Evolutionary conservation across 2,888 invertebrate genomes (phyloP).

Genomic region (Philereme vetulata): DNA sequence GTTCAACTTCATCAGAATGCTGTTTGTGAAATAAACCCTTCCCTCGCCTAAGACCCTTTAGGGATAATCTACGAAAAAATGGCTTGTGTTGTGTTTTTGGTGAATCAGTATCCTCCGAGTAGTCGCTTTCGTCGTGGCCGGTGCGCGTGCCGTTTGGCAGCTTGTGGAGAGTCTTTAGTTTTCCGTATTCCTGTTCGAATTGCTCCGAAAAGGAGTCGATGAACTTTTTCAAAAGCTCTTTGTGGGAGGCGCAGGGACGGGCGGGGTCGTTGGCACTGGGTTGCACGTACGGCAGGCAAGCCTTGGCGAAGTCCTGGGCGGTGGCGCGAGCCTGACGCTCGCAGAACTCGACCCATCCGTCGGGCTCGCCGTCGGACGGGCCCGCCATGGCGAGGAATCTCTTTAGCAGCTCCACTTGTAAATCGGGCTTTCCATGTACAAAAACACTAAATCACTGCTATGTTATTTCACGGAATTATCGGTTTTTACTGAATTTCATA

Average conservation of each 20-base stretch:
- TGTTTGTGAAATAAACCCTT: constrained; percentile 95
- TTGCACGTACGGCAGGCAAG: constrained; percentile 91
- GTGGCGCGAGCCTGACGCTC: constrained; percentile 93
- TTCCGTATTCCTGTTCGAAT: constrained; percentile 90
- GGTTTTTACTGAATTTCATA: constrained; percentile 51
- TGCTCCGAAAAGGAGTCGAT: constrained; percentile 93
- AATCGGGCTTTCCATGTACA: constrained; percentile 49
- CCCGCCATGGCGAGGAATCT: constrained; percentile 80
- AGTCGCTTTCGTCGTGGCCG: constrained; percentile 85
- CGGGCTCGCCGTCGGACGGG: constrained; percentile 85
- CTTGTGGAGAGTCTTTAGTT: constrained; percentile 73
- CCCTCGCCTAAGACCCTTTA: constrained; percentile 92
- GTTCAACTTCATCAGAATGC: constrained; percentile 93
- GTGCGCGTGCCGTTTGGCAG: constrained; percentile 76
- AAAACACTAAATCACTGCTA: constrained; percentile 48
- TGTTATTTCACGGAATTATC: constrained; percentile 43
- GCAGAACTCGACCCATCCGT: constrained; percentile 93
- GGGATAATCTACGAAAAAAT: constrained; percentile 93
- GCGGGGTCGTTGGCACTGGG: constrained; percentile 86
- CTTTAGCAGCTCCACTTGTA: constrained; percentile 81
- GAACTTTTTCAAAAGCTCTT: constrained; percentile 92
- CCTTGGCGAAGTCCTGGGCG: constrained; percentile 94
- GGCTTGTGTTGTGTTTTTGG: constrained; percentile 92
- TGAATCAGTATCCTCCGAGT: constrained; percentile 91
- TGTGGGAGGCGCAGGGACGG: constrained; percentile 87